A percentile compares a stretch with the other conserved stretches of the same genome.
phyloP scores from a whole-genome alignment of 2,113 vertebrate species.

The Pteronura brasiliensis region DNA sequence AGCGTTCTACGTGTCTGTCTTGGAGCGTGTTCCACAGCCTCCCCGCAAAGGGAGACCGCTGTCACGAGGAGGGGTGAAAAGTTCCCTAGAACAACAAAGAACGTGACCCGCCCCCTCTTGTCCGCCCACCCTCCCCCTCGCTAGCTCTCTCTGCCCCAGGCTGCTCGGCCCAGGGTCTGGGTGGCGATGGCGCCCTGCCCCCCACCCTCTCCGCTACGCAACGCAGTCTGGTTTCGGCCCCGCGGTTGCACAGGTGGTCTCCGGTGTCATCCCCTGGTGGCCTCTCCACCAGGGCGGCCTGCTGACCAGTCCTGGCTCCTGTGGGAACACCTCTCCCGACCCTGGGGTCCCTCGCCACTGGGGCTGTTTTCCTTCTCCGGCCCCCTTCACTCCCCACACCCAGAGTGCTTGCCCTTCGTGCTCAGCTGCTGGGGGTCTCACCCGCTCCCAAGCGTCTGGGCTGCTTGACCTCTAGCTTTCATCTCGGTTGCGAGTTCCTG shows the following conservation, averaged over 20 bases:
- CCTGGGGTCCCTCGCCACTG: background rate
- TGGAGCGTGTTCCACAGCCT: background rate
- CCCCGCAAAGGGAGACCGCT: background rate
- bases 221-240: background rate
- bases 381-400: background rate
- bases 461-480: background rate
- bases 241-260: background rate
- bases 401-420: background rate
- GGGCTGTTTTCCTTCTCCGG: background rate
- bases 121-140: background rate
- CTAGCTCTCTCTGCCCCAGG: background rate
- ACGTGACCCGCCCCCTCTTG: background rate
- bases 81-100: background rate
- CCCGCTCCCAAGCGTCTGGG: background rate
- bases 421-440: background rate
- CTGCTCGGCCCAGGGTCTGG: background rate
- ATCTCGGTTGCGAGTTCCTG: background rate
- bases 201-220: too few relatives aligned
- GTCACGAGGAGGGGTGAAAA: rapidly evolving
- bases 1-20: background rate
- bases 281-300: background rate
- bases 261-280: background rate
- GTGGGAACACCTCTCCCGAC: background rate
- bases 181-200: rapidly evolving
- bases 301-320: background rate